Base-by-base conservation (phyloP, 2,888 invertebrate species). In the Heliothis peltigera region DNA sequence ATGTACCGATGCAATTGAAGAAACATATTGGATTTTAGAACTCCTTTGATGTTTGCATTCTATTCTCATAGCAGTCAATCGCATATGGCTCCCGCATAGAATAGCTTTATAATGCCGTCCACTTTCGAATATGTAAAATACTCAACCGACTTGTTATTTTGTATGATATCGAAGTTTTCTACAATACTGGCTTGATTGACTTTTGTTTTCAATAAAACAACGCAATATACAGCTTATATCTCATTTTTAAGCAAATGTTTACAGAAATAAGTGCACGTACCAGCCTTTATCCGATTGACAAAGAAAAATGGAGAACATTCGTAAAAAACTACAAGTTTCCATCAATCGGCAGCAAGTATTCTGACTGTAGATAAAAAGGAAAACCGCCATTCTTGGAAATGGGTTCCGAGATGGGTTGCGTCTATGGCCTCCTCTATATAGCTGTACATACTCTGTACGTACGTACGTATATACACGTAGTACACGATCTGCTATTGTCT, bases 381-480 rank as follows among this genome's bases (percentile, higher is more conserved):
- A 80, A 81, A 78, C 74, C 72, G 78, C 76, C 76, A 76, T 81
- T 81, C 72, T 81, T 72, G 64, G 78, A 81, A 81, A 81, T 81
- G 76, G 78, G 72, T 66, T 81, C 69, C 58, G 63, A 78, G 78
- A 78, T 78, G 70, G 80, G 70, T 71, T 70, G 54, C 58, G 67
- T 74, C 60, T 76, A 70, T 66, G 72, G 62, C 64, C 44, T 52
- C 52, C 22, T 52, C 55, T 69, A 63, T 61, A 64, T 39, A 39
- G 15, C n/a, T n/a, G n/a, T n/a, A n/a, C n/a, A n/a, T n/a, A n/a
- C n/a, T n/a, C n/a, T n/a, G 8, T 60, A 61, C 42, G 52, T 46
- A 66, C 4, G 7, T 63, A 71, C 28, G 18, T 32, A 65, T 4
- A 8, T 63, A 71, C 22, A 17, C 69, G 47, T 58, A 57, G 49